Evolutionary conservation across 2,888 invertebrate species (phyloP), one percentile per base, ranked within the genome.

Genomic region (Laothoe populi): DNA sequence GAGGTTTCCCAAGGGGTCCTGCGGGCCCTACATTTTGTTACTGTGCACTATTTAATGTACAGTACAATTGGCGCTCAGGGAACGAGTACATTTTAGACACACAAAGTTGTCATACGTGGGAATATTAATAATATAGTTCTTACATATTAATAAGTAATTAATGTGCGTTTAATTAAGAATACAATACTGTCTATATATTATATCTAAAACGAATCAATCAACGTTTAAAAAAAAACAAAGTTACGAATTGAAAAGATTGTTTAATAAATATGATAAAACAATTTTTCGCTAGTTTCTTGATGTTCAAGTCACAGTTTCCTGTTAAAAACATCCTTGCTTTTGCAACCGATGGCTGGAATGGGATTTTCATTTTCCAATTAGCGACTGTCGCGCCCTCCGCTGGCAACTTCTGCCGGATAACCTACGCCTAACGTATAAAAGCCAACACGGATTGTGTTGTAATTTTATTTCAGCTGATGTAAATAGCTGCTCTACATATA

Each of bases 331-430:
- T 40, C 62, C 60, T 48, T 23, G 62, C 57, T 31, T 46, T 60
- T 60, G 61, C 48, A 48, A 60, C 60, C 62, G 58, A 62, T 61
- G 57, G 61, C 63, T 68, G 61, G 70, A 72, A 78, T 73, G 70
- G 72, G 74, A 76, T 77, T 79, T 77, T 72, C 73, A 78, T 72
- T 77, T 77, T 77, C 72, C 75, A 79, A 80, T 80, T 77, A 81
- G 67, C 67, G 65, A 65, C 62, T 66, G 65, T 68, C 65, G 69
- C 66, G 53, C 65, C 61, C 61, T 53, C 21, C 38, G 48, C 26
- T 57, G 57, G 66, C 57, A 63, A 60, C 59, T 64, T 58, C 59
- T 49, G 44, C 49, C n/a, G 42, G 57, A 53, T 60, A 63, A 57
- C 60, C 63, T 60, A 42, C 40, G 42, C 49, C 26, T 49, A 48